Evolutionary conservation across 2,113 vertebrate genomes (phyloP).

Genomic region (Polyodon spathula): DNA sequence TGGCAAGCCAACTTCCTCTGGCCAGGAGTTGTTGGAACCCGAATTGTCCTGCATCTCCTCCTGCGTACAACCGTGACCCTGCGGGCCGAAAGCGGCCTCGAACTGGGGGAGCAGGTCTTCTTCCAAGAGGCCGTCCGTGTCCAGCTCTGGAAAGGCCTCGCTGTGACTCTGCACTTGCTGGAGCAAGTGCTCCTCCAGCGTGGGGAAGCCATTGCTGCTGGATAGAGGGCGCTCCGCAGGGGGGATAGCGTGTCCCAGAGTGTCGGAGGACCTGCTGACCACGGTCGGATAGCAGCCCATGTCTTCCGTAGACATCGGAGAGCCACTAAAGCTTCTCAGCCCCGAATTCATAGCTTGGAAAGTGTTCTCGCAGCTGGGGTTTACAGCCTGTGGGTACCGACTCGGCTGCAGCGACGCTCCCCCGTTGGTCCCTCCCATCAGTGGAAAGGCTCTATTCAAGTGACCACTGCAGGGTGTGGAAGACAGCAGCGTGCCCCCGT

Average conservation of each 20-base stretch:
- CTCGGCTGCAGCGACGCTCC: constrained; percentile 51
- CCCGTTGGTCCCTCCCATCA: constrained; percentile 64
- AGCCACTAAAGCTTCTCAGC: constrained; percentile 70
- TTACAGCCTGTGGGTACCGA: constrained; percentile 40
- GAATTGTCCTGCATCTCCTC: too few species aligned
- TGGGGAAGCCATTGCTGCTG: constrained; percentile 70
- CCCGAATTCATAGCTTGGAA: constrained; percentile 71
- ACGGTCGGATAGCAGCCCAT: constrained; percentile 62
- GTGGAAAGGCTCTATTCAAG: constrained; percentile 69
- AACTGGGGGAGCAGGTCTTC: constrained; percentile 83
- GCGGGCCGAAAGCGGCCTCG: constrained; percentile 75
- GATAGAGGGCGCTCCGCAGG: constrained; percentile 15
- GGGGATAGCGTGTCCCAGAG: constrained; percentile 28
- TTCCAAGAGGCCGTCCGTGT: constrained; percentile 77
- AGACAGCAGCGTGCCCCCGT: constrained; percentile 64
- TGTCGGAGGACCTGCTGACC: constrained; percentile 35
- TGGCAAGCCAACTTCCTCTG: constrained; percentile 16
- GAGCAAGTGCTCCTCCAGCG: constrained; percentile 73
- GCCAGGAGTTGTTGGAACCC: constrained; percentile 47
- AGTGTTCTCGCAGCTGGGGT: constrained; percentile 67
- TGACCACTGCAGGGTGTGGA: constrained; percentile 44
- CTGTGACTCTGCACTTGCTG: constrained; percentile 67
- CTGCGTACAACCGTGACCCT: constrained; percentile 45
- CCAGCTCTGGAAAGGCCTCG: constrained; percentile 74
- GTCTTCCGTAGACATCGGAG: constrained; percentile 76